Evolutionary conservation across 2,113 vertebrate genomes (phyloP), one percentile per base, ranked within the genome.

Genomic region (Tragelaphus imberbis): DNA sequence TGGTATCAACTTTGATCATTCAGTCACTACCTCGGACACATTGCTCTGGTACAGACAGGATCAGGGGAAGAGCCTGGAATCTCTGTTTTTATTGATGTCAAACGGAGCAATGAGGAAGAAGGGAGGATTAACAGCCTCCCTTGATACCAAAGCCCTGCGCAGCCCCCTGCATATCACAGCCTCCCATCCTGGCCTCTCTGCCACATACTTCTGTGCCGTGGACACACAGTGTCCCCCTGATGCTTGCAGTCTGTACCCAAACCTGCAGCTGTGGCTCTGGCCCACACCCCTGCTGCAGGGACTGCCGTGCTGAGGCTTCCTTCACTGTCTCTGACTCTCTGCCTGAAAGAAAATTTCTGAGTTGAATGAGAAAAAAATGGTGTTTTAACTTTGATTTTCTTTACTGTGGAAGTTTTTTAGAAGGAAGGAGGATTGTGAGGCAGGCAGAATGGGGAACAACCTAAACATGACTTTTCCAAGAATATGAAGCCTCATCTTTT

Each of bases 381-480:
- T n/a, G 6, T 25, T 94, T 89, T 95, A 68, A 93, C 81, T 81
- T 96, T 88, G 55, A 65, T 85, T 92, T 94, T 88, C 81, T 86
- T 92, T 65, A 88, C 21, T 96, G 49, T 58, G 11, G 58, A 93
- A 27, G 87, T 63, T 91, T 91, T 71, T 75, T 80, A 56, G 91
- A 90, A 95, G 51, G 33, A 75, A 94, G 59, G 84, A 58, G 47
- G 33, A 94, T 77, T 80, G 7, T 0, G 16, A n/a, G 7, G 14
- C 16, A n/a, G 58, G 71, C 12, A 47, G 11, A n/a, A 79, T 8
- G 25, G 47, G 47, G 19, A 82, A 55, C 80, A 25, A 59, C 51
- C 51, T 90, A 56, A 68, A 40, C 5, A 33, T 84, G 36, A 79
- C 81, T 90, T 77, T 93, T 47, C 75, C 47, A 49, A 95, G 84